A percentile compares a stretch with the other conserved stretches of the same genome.
These are phyloP conservation scores for Volucella inanis DNA, from an alignment of 2,888 invertebrate genomes.

Conservation along the genomic window DNA sequence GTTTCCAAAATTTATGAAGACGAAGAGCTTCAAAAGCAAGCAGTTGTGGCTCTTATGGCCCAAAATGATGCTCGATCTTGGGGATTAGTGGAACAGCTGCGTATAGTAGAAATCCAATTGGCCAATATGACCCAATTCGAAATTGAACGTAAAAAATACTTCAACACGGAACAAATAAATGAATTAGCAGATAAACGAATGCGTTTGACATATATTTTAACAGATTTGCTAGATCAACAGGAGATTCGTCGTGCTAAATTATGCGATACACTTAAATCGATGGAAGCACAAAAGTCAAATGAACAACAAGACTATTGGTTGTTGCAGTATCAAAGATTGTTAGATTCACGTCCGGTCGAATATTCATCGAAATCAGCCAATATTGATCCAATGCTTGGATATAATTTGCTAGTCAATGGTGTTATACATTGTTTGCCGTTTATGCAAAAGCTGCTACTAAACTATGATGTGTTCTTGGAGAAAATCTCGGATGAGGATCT, in stretches of 20 bases:
- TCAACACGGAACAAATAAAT: conserved; percentile 88
- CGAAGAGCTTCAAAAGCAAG: conserved; percentile 88
- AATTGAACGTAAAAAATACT: conserved; percentile 87
- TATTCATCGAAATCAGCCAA: conserved; percentile 85
- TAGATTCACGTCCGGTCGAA: conserved; percentile 89
- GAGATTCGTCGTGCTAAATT: conserved; percentile 85
- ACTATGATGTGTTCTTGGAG: conserved; percentile 73
- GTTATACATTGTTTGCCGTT: conserved; percentile 91
- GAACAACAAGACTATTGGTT: conserved; percentile 88
- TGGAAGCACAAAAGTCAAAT: conserved; percentile 86
- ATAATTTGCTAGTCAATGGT: conserved; percentile 88
- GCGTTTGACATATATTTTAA: conserved; percentile 87
- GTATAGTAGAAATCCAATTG: conserved; percentile 88
- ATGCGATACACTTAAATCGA: conserved; percentile 87
- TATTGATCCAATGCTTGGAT: conserved; percentile 87
- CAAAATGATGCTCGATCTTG: conserved; percentile 89
- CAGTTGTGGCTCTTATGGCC: conserved; percentile 88
- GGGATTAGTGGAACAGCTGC: conserved; percentile 90
- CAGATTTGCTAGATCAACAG: conserved; percentile 88
- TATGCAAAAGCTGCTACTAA: conserved; percentile 82
- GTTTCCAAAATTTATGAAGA: conserved; percentile 87
- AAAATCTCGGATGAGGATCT: conserved; percentile 85
- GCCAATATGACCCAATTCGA: conserved; percentile 89
- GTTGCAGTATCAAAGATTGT: conserved; percentile 91
- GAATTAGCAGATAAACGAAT: conserved; percentile 88